These are phyloP conservation scores for Loriculus beryllinus DNA, from an alignment of 2,797 vertebrate genomes.

Conservation along the genomic window DNA sequence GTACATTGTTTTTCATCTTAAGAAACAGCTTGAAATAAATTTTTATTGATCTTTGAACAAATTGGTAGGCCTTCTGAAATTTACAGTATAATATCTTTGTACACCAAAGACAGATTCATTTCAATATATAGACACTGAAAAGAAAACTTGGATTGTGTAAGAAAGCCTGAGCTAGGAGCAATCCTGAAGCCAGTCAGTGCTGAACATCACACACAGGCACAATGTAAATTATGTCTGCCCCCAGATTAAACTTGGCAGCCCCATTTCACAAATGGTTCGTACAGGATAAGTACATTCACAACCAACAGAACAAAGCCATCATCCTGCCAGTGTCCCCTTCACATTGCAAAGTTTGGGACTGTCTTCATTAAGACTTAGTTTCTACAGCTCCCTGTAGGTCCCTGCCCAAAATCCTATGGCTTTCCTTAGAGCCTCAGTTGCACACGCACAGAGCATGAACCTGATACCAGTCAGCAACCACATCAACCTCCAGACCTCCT, in stretches of 20 bases:
- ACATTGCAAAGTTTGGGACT: background rate
- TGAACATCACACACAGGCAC: background rate
- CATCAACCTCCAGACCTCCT: background rate
- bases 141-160: background rate
- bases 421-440: background rate
- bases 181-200: background rate
- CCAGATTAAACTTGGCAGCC: background rate
- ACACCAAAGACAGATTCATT: background rate
- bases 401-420: background rate
- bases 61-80: background rate
- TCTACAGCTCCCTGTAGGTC: background rate
- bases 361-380: background rate
- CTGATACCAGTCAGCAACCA: background rate
- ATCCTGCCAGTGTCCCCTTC: background rate
- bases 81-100: background rate
- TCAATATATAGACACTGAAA: background rate
- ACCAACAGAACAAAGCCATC: background rate
- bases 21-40: background rate
- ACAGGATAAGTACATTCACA: background rate
- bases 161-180: background rate
- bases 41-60: background rate
- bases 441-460: fast-evolving
- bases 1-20: background rate
- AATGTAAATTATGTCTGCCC: fast-evolving
- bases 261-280: background rate